Percentiles rank a stretch among this genome's conserved stretches.
Conservation (phyloP, 2,797 vertebrate species). For the Acanthiza pusilla region DNA sequence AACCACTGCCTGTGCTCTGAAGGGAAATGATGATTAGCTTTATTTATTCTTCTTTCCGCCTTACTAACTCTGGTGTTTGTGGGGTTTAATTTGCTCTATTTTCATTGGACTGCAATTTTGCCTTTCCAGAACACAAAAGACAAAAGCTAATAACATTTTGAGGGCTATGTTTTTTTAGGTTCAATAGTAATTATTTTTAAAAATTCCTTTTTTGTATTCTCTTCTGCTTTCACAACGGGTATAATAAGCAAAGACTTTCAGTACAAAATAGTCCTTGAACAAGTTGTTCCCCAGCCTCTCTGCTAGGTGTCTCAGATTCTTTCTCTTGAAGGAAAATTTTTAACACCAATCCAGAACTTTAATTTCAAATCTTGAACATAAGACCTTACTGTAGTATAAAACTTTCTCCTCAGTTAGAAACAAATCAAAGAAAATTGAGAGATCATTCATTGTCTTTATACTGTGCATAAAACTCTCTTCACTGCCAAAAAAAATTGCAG, state of each 20-base stretch:
- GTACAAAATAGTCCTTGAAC: neutral
- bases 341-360: neutral
- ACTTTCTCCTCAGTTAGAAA: neutral
- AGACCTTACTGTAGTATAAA: neutral
- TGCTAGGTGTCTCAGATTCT: neutral
- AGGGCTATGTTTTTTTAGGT: neutral
- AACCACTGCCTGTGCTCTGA: neutral
- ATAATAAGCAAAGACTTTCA: neutral
- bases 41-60: neutral
- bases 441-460: neutral
- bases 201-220: neutral
- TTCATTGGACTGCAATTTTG: neutral
- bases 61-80: neutral
- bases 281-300: neutral
- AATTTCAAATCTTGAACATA: neutral
- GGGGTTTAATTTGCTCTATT: neutral
- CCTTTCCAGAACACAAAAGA: neutral
- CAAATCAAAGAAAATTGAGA: neutral
- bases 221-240: neutral
- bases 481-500: neutral
- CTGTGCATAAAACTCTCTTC: neutral
- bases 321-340: neutral
- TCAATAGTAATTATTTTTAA: neutral
- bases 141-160: neutral
- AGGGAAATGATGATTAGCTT: neutral